phyloP scores from a whole-genome alignment of 1,140 invertebrate species.

The Drosophila rufa region DNA sequence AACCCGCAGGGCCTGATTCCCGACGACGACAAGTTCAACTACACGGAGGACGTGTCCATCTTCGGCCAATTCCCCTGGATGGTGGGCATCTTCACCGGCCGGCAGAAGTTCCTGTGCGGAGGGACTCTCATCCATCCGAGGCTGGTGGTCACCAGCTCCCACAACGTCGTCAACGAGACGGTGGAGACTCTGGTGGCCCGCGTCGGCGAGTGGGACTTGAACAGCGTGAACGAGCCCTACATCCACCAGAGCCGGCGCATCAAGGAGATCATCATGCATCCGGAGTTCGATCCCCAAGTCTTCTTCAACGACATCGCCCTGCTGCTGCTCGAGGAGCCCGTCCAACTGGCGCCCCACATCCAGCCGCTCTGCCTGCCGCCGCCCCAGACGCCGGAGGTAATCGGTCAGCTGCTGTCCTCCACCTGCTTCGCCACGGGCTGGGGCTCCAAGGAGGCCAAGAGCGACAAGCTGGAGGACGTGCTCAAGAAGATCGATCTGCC shows the following conservation, averaged over 20 bases:
- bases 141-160: constrained; percentile 89
- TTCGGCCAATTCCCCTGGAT: constrained; percentile 92
- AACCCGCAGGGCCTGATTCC: constrained; percentile 90
- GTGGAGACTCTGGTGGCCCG: constrained; percentile 85
- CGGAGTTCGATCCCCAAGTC: constrained; percentile 86
- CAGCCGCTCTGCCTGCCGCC: constrained; percentile 91
- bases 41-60: constrained; percentile 86
- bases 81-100: constrained; percentile 88
- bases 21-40: constrained; percentile 88
- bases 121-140: constrained; percentile 88
- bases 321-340: constrained; percentile 88
- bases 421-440: constrained; percentile 88
- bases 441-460: constrained; percentile 89
- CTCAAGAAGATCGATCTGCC: constrained; percentile 88
- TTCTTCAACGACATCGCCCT: constrained; percentile 89
- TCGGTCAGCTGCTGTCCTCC: constrained; percentile 24
- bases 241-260: constrained; percentile 90
- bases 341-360: constrained; percentile 88
- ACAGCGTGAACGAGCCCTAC: constrained; percentile 57
- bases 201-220: constrained; percentile 92
- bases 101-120: constrained; percentile 88
- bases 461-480: constrained; percentile 74
- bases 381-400: constrained; percentile 51
- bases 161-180: constrained; percentile 85
- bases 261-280: constrained; percentile 85